Base-by-base conservation (phyloP, 2,888 invertebrate species). In the Torymus aiolomorphi region DNA sequence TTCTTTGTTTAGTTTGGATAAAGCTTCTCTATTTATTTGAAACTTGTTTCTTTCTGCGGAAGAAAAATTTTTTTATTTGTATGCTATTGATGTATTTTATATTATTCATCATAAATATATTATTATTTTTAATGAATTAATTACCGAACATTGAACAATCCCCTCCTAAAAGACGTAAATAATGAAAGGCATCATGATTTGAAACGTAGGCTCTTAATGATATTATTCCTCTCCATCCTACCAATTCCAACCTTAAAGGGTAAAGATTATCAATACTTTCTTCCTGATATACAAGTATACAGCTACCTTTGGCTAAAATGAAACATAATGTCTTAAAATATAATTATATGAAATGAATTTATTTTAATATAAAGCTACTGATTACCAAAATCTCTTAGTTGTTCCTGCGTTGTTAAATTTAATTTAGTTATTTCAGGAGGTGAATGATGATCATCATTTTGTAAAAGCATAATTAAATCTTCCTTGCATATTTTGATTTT, bases 191-290 rank as follows among this genome's bases (percentile, higher is more conserved):
- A 88, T 97, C 97, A 77, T 95, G 93, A 49, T 94, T 93, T 31
- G 97, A 94, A 52, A 98, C 96, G 91, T 98, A 98, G 0, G 97
- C 97, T 16, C 97, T 92, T 20, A 98, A 91, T 0, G 97, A 96
- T 80, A 94, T 94, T 13, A 95, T 95, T 4, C 98, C 98, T 82
- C 96, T 94, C 98, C 98, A 98, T 0, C 98, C 98, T 67, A 96
- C 97, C 80, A 97, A 91, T 56, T 93, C 93, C 69, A 97, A 91
- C 54, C 90, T 89, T 56, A 92, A 88, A 12, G 90, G 88, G 4
- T 92, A 91, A 69, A 94, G 91, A 82, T 90, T 90, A 72, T 92
- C 92, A 59, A 87, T 86, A 66, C 88, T 86, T 77, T 91, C 89
- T 82, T 92, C 92, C 80, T 91, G 88, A 86, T 95, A 96, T 82